A percentile compares a stretch with the other conserved stretches of the same genome.
Conservation (phyloP, 2,797 vertebrate species). For the Hemitrygon akajei region DNA sequence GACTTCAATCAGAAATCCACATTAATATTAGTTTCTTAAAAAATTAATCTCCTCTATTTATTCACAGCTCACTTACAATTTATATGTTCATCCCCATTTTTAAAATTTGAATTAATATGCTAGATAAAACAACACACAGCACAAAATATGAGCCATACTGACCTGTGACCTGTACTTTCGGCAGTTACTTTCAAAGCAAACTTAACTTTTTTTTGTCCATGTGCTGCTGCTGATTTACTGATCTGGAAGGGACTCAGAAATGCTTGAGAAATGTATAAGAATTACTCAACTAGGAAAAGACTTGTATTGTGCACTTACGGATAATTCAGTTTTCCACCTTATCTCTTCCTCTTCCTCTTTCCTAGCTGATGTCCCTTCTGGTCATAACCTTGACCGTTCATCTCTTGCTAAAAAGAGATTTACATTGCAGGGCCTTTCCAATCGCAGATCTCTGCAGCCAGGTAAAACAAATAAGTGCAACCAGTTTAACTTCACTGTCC, state of each 20-base stretch:
- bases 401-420: conserved; percentile 85
- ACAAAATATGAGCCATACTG: background rate
- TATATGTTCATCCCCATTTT: background rate
- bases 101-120: background rate
- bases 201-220: background rate
- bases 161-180: background rate
- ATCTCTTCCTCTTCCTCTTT: conserved; percentile 59
- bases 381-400: conserved; percentile 69
- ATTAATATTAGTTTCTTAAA: background rate
- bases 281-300: background rate
- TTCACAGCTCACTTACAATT: background rate
- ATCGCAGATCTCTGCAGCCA: conserved; percentile 82
- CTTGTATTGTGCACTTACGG: background rate
- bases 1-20: background rate
- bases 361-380: conserved; percentile 73
- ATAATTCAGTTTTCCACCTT: conserved; percentile 49
- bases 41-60: background rate
- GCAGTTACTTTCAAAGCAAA: background rate
- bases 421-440: conserved; percentile 88
- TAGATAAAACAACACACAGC: background rate
- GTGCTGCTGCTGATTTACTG: background rate
- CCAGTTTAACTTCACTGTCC: conserved; percentile 43
- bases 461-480: conserved; percentile 64
- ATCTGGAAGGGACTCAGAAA: background rate
- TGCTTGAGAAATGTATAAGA: background rate